These are phyloP conservation scores for Catocala fraxini DNA, from an alignment of 2,888 invertebrate genomes.

Conservation along the genomic window DNA sequence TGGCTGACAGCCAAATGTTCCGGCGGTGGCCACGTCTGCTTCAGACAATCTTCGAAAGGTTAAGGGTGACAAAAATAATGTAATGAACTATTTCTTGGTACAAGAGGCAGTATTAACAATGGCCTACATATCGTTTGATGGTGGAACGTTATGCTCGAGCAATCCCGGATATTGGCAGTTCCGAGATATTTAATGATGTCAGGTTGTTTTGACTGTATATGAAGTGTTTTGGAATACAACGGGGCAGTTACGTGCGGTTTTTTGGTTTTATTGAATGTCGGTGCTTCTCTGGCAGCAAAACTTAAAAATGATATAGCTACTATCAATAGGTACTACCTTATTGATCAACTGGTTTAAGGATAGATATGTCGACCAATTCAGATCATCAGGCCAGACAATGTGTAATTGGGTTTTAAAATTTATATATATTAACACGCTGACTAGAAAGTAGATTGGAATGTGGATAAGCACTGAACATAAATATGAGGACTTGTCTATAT, in stretches of 20 bases:
- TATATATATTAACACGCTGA: no score
- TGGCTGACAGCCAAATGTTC: slow-evolving; percentile 71
- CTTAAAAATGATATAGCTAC: no score
- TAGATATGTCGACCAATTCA: no score
- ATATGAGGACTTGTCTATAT: no score
- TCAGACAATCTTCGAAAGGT: slow-evolving; percentile 67
- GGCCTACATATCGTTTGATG: slow-evolving; percentile 32
- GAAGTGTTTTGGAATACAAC: slow-evolving; percentile 5
- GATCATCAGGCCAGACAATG: no score
- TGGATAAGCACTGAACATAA: no score
- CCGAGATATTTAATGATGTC: slow-evolving; percentile 9
- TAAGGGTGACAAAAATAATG: slow-evolving; percentile 76
- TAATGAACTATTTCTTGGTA: slow-evolving; percentile 61
- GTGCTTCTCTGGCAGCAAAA: no score
- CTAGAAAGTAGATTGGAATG: no score
- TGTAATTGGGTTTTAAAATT: no score
- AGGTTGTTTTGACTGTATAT: background rate
- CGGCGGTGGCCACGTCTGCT: slow-evolving; percentile 57
- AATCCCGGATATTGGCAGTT: slow-evolving; percentile 30
- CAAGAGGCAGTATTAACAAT: slow-evolving; percentile 50
- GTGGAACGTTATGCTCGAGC: slow-evolving; percentile 32
- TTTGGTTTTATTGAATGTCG: slow-evolving; percentile 3
- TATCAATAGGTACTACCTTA: background rate
- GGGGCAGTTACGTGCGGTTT: background rate
- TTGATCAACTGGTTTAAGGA: background rate